A percentile compares a stretch with the other conserved stretches of the same genome.
phyloP scores from a whole-genome alignment of 2,797 vertebrate species.

The Argentina silus region DNA sequence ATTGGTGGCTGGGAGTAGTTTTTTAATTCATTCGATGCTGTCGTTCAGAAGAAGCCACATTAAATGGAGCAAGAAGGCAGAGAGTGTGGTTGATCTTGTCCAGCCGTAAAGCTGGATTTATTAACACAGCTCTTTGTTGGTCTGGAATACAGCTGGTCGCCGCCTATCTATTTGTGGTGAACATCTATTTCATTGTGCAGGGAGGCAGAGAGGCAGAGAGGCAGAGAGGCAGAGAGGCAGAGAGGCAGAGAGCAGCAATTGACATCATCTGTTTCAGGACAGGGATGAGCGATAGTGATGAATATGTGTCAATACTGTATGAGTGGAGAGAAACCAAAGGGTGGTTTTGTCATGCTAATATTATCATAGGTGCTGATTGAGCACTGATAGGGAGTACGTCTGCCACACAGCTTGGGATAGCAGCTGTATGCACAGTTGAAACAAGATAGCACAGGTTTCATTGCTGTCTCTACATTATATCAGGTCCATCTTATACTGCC shows the following conservation, averaged over 20 bases:
- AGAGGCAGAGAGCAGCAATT: slow-evolving; percentile 61
- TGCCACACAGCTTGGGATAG: slow-evolving; percentile 39
- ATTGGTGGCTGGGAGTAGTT: slow-evolving; percentile 74
- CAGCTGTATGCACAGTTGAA: slow-evolving; percentile 72
- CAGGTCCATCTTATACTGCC: slow-evolving; percentile 38
- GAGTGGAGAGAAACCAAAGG: slow-evolving; percentile 70
- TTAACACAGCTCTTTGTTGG: slow-evolving; percentile 74
- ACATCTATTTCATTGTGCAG: slow-evolving; percentile 75
- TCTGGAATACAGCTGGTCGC: slow-evolving; percentile 82
- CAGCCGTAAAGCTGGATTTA: slow-evolving; percentile 82
- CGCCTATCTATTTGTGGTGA: slow-evolving; percentile 73
- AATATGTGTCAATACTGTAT: slow-evolving; percentile 80
- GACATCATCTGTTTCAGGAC: slow-evolving; percentile 73
- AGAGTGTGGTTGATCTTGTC: slow-evolving; percentile 73
- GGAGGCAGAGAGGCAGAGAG: slow-evolving; percentile 36
- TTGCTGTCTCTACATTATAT: slow-evolving; percentile 46
- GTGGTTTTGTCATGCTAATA: slow-evolving; percentile 82
- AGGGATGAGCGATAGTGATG: slow-evolving; percentile 78
- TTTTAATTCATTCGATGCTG: slow-evolving; percentile 62
- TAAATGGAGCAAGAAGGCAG: slow-evolving; percentile 73
- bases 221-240: slow-evolving; percentile 35
- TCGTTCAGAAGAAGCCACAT: slow-evolving; percentile 73
- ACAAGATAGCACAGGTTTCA: slow-evolving; percentile 51
- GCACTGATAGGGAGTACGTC: slow-evolving; percentile 64
- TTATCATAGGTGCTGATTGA: slow-evolving; percentile 77